phyloP scores from a whole-genome alignment of 1,140 invertebrate species.

The Gonatopus flavifemur region DNA sequence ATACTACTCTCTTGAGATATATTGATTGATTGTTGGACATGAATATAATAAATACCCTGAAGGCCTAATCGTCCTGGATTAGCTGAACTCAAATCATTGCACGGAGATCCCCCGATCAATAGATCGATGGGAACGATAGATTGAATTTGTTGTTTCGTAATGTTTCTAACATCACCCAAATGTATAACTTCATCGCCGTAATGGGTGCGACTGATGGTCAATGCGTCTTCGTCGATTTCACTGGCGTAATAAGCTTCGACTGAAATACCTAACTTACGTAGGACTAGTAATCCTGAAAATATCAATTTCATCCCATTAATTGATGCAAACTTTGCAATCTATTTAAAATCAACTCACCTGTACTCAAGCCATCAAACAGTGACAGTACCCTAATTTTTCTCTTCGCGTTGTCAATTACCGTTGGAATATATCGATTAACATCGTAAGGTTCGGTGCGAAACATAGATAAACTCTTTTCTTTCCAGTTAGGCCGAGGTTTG shows the following conservation, averaged over 20 bases:
- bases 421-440: slow-evolving; percentile 7
- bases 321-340: too few species aligned
- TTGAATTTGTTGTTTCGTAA: slow-evolving; percentile 43
- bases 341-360: slow-evolving; percentile 48
- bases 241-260: slow-evolving; percentile 61
- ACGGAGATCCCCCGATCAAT: slow-evolving; percentile 65
- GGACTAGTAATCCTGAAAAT: slow-evolving; percentile 53
- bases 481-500: slow-evolving; percentile 32
- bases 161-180: slow-evolving; percentile 49
- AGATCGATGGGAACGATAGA: slow-evolving; percentile 62
- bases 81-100: slow-evolving; percentile 64
- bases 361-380: slow-evolving; percentile 63
- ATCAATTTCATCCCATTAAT: too few species aligned
- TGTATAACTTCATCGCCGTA: slow-evolving; percentile 49
- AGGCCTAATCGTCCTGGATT: slow-evolving; percentile 62
- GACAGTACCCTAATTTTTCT: slow-evolving; percentile 56
- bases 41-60: slow-evolving; percentile 49
- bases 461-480: slow-evolving; percentile 17
- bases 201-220: slow-evolving; percentile 53
- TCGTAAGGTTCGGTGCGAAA: slow-evolving; percentile 16
- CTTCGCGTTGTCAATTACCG: slow-evolving; percentile 20
- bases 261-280: slow-evolving; percentile 57
- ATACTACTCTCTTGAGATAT: too few species aligned
- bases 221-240: slow-evolving; percentile 62
- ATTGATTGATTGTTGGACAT: too few species aligned